Base-by-base conservation (phyloP, 1,140 invertebrate genomes). In the Diorhabda elongata region DNA sequence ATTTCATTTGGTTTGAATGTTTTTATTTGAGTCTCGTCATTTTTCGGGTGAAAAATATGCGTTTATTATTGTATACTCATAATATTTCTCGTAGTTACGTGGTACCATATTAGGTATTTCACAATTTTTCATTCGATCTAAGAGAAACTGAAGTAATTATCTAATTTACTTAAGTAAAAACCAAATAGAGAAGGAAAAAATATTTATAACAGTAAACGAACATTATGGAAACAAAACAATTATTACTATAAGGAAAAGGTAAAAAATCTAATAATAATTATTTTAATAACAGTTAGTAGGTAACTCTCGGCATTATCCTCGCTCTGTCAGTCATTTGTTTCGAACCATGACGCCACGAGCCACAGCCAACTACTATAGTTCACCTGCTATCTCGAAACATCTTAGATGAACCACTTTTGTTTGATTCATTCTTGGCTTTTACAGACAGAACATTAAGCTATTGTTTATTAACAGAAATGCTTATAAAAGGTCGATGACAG, bases 291-390 rank as follows among this genome's bases (percentile, higher is more conserved):
- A 75, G 75, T 71, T 67, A 67, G 59, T 76, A 76, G 74, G 75
- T 75, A 75, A 76, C 75, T 75, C 74, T 78, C 77, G 76, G 78
- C 79, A 82, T 80, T 81, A 81, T 81, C 79, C 74, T 79, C 81
- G 81, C 80, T 81, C 79, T 81, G 79, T 70, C 80, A 81, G 80
- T 80, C 81, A 82, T 81, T 82, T 81, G 81, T 78, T 81, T 80
- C 81, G 75, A 81, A 81, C 71, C 81, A 82, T 82, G 81, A 81
- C 80, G 81, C 79, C 81, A 81, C 81, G 80, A 82, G 81, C 79
- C 80, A 78, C 69, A 73, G 68, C 71, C 68, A 76, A 76, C 75
- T 75, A 75, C 72, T 76, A 78, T 78, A 79, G 73, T 79, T 79
- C 77, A 78, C 77, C 77, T 79, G 78, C 71, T 77, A 77, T 76